Percentiles rank a stretch among this genome's conserved stretches.
Evolutionary conservation across 2,113 vertebrate species (phyloP).

Genomic region (Lota lota): DNA sequence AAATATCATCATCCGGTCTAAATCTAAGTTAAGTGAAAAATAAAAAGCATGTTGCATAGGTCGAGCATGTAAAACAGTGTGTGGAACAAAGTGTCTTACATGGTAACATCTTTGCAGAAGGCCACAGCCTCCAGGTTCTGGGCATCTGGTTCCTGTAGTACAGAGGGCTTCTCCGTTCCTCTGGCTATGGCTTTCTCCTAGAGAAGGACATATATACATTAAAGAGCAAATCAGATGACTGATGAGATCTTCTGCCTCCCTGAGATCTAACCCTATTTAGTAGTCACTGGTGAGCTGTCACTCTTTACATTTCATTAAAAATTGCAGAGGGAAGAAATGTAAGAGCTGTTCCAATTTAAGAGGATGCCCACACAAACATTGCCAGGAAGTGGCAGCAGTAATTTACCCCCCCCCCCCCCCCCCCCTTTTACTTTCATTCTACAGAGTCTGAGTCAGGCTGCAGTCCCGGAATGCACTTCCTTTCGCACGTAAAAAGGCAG

Average conservation of each 20-base stretch:
- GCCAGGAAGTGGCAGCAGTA: slow-evolving; percentile 29
- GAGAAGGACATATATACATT: slow-evolving; percentile 56
- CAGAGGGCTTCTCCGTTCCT: slow-evolving; percentile 68
- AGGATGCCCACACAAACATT: slow-evolving; percentile 1
- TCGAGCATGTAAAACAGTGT: too few relatives aligned
- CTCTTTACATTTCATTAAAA: too few relatives aligned
- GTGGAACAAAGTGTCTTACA: slow-evolving; percentile 71
- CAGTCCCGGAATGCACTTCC: slow-evolving; percentile 54
- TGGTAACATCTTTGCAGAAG: slow-evolving; percentile 86
- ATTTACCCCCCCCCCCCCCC: not conserved
- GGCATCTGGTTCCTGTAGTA: slow-evolving; percentile 78
- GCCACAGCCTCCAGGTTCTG: slow-evolving; percentile 86
- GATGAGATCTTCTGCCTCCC: too few relatives aligned
- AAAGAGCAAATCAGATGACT: too few relatives aligned
- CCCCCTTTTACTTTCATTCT: slow-evolving; percentile 13
- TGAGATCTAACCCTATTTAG: too few relatives aligned
- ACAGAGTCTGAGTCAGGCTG: slow-evolving; percentile 32
- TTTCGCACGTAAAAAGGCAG: slow-evolving; percentile 34
- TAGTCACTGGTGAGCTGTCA: too few relatives aligned
- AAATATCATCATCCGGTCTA: not conserved
- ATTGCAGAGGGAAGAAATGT: too few relatives aligned
- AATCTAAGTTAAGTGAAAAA: too few relatives aligned
- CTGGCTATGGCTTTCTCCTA: slow-evolving; percentile 78
- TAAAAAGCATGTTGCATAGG: too few relatives aligned
- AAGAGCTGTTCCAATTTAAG: not conserved